A percentile compares a stretch with the other conserved stretches of the same genome.
Conservation (phyloP, 2,113 vertebrate genomes). For the Nesogale talazaci region DNA sequence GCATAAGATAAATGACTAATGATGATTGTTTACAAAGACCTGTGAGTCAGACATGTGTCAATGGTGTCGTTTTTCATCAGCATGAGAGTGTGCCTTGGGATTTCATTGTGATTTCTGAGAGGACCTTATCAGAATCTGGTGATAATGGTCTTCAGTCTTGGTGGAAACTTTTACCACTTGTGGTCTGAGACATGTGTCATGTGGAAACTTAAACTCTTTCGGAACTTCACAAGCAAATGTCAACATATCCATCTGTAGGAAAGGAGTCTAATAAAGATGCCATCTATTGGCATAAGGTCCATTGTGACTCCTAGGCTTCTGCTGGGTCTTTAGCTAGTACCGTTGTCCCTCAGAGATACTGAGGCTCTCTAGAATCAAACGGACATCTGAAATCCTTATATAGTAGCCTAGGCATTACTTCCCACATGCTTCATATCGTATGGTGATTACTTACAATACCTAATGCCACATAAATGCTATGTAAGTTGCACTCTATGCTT, state of each 20-base stretch:
- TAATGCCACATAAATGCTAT: neutral
- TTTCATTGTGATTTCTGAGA: conserved; percentile 70
- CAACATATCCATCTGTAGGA: conserved; percentile 57
- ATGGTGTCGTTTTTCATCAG: conserved; percentile 68
- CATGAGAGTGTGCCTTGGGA: conserved; percentile 66
- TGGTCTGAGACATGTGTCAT: conserved; percentile 62
- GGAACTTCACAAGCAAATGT: conserved; percentile 46
- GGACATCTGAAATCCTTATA: neutral
- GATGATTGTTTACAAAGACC: conserved; percentile 67
- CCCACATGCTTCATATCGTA: neutral
- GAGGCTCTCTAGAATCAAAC: too few species aligned
- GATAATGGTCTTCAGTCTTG: conserved; percentile 65
- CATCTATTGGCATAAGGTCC: conserved; percentile 35
- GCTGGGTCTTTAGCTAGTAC: conserved; percentile 55
- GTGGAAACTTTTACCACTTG: conserved; percentile 69
- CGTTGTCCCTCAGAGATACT: neutral
- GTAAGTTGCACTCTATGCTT: neutral
- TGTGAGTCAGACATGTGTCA: conserved; percentile 49
- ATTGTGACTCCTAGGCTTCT: conserved; percentile 52
- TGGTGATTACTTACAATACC: neutral
- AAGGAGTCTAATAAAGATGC: conserved; percentile 47
- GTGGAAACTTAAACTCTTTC: conserved; percentile 68
- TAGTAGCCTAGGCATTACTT: neutral
- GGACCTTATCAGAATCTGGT: conserved; percentile 77
- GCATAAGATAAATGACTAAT: conserved; percentile 69